Evolutionary conservation across 2,113 vertebrate species (phyloP), one percentile per base, ranked within the genome.

Genomic region (Typhlomys cinereus): DNA sequence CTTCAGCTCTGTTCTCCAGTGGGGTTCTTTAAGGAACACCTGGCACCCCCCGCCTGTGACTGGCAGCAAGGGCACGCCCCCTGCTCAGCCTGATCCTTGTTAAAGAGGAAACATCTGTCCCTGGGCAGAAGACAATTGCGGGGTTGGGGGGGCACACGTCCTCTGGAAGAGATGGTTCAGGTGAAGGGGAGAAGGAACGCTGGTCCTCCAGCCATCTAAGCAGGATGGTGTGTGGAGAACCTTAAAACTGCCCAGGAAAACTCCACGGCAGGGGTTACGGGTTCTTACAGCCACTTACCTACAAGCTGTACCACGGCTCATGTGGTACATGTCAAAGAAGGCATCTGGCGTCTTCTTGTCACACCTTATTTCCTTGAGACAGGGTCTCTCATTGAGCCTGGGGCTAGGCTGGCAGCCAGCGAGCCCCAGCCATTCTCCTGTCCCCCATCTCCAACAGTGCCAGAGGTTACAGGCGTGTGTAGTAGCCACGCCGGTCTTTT

Each of bases 61-160:
- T 89, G 86, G 71, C 75, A 69, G 9, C 7, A 20, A 20, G 41
- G 88, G 34, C 79, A 91, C 96, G 62, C 92, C 94, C 87, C 39
- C 78, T 88, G 81, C 90, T 52, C 70, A n/a, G 48, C 91, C 89
- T 1, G 39, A 94, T 71, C 44, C 39, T 88, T 79, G 41, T 76
- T 90, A 90, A 96, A 86, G 66, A 61, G n/a, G 74, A 92, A 92
- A 44, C 44, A 66, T 29, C 52, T 54, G 50, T 87, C 12, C 15
- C 27, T 1, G 50, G 67, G 41, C 39, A 39, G 41, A 67, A 39
- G 7, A 18, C 25, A 23, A 50, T 27, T 46, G 18, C 41, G 39
- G 59, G 15, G 85, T 13, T 39, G 7, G 64, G 27, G 21, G 9
- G 15, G 12, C 20, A 41, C 9, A n/a, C n/a, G n/a, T n/a, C n/a